These are phyloP conservation scores for Chrysolina haemoptera DNA, from an alignment of 2,888 invertebrate genomes.

Conservation along the genomic window DNA sequence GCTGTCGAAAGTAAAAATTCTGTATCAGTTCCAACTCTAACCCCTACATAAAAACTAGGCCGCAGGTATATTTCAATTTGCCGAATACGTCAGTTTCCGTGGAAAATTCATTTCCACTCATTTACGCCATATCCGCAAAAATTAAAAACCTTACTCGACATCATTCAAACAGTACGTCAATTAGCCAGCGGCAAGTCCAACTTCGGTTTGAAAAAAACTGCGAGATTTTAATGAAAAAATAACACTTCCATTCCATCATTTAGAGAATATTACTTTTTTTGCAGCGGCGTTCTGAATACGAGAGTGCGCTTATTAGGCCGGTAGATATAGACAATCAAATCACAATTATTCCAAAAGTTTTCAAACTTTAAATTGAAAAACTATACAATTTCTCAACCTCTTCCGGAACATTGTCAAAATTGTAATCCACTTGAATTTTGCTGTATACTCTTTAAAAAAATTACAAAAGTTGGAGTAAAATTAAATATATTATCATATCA, in stretches of 20 bases:
- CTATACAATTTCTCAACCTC: no score
- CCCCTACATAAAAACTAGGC: neutral
- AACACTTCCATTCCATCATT: slow-evolving; percentile 34
- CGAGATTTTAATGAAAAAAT: slow-evolving; percentile 37
- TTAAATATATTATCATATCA: no score
- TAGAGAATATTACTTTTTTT: slow-evolving; percentile 34
- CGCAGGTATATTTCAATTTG: neutral
- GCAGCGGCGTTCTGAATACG: slow-evolving; percentile 24
- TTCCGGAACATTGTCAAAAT: no score
- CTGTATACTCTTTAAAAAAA: no score
- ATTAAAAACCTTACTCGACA: slow-evolving; percentile 22
- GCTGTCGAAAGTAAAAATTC: no score
- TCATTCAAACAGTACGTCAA: slow-evolving; percentile 27
- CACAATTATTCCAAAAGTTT: no score
- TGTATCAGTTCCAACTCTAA: no score
- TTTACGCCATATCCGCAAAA: slow-evolving; percentile 12
- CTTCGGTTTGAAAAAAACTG: slow-evolving; percentile 27
- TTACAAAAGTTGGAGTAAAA: no score
- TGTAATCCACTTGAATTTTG: no score
- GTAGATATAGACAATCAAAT: no score
- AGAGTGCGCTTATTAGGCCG: no score
- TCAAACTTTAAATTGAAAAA: no score
- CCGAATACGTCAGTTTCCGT: neutral
- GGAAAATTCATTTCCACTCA: neutral
- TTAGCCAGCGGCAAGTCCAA: slow-evolving; percentile 17